A percentile compares a stretch with the other conserved stretches of the same genome.
Evolutionary conservation across 1,140 invertebrate species (phyloP).

Genomic region (Philaenus spumarius): DNA sequence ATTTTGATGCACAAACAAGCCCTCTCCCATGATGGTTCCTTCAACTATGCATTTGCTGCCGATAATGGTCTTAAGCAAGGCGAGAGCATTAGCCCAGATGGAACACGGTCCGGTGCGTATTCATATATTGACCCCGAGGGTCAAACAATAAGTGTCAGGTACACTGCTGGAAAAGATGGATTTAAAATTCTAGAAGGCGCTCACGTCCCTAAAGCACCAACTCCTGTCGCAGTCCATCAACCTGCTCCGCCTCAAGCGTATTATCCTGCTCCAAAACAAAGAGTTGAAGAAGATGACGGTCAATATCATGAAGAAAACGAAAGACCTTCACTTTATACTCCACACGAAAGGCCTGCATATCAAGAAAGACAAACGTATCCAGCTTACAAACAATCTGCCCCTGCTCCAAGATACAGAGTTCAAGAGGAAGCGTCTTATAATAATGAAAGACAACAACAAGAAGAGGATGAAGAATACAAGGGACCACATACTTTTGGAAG

Average conservation of each 20-base stretch:
- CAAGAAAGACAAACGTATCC: too few species aligned
- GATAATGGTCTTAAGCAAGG: conserved; percentile 56
- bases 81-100: conserved; percentile 53
- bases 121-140: conserved; percentile 54
- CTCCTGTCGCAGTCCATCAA: conserved; percentile 10
- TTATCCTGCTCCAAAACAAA: not conserved
- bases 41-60: conserved; percentile 54
- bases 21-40: conserved; percentile 38
- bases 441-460: conserved; percentile 29
- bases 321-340: not conserved
- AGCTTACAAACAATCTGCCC: not conserved
- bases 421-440: conserved; percentile 17
- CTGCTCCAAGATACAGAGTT: conserved; percentile 1
- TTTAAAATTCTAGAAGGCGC: conserved; percentile 40
- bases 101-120: conserved; percentile 49
- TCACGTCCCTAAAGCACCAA: conserved; percentile 30
- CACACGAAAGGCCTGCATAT: not conserved
- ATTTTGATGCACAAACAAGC: conserved; percentile 35
- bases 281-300: not conserved
- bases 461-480: conserved; percentile 37
- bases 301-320: not conserved
- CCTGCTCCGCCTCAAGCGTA: conserved; percentile 4
- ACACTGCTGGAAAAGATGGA: conserved; percentile 43
- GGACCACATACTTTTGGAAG: conserved; percentile 48
- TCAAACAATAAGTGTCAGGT: conserved; percentile 46